Percentiles rank a stretch among this genome's conserved stretches.
Evolutionary conservation across 2,113 vertebrate genomes (phyloP).

Genomic region (Podarcis cretensis): DNA sequence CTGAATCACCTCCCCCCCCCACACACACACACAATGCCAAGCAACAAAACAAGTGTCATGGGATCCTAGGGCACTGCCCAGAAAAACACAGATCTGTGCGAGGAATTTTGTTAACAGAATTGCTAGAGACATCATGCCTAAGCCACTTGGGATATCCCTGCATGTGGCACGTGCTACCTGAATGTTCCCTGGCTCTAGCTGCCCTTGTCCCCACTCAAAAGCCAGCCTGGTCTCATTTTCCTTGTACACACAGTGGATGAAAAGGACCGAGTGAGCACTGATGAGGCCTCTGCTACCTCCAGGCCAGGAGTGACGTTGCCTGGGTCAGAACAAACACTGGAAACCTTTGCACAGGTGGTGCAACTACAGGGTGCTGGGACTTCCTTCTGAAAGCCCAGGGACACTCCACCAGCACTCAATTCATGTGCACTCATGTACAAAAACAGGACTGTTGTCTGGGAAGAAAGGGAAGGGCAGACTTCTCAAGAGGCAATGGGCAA

Average conservation of each 20-base stretch:
- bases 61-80: background rate
- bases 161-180: background rate
- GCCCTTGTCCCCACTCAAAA: background rate
- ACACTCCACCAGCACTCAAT: rapidly evolving
- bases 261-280: too few relatives aligned
- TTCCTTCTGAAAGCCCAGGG: background rate
- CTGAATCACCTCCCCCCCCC: background rate
- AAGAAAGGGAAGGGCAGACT: conserved; percentile 21
- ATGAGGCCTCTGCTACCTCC: background rate
- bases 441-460: background rate
- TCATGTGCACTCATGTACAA: background rate
- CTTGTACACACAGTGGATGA: background rate
- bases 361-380: background rate
- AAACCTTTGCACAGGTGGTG: background rate
- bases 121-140: background rate
- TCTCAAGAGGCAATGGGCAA: conserved; percentile 36
- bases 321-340: background rate
- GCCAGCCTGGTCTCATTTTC: background rate
- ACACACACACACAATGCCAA: background rate
- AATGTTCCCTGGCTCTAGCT: background rate
- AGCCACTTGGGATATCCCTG: background rate
- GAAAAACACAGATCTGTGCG: background rate
- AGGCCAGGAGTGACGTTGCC: background rate
- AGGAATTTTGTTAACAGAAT: background rate
- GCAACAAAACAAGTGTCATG: too few relatives aligned